These are phyloP conservation scores for Porites evermanni DNA, from an alignment of 92 coral and sea anemone genomes.

Conservation along the genomic window DNA sequence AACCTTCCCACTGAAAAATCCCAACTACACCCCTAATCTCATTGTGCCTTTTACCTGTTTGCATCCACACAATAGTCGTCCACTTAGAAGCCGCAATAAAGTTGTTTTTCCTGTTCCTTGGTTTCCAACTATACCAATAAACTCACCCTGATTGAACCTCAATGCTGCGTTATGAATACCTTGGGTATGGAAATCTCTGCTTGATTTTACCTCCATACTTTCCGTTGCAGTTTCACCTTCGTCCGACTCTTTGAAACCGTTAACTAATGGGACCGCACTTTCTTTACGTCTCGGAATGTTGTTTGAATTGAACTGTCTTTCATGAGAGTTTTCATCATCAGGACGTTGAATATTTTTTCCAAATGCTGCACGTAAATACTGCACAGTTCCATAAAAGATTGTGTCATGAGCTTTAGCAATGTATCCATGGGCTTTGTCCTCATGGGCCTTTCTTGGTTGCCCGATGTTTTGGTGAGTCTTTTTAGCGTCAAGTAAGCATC, in stretches of 20 bases:
- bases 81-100: constrained; percentile 52
- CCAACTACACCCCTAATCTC: neutral
- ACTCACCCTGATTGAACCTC: constrained; percentile 57
- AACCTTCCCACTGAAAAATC: too few relatives aligned
- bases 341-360: neutral
- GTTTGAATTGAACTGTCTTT: neutral
- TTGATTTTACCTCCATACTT: too few relatives aligned
- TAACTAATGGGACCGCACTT: neutral
- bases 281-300: neutral
- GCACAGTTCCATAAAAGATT: constrained; percentile 29
- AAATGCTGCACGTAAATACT: constrained; percentile 12
- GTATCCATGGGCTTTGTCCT: neutral
- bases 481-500: neutral
- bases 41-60: constrained; percentile 31
- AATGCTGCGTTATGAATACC: constrained; percentile 38
- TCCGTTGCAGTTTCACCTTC: neutral
- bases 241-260: neutral
- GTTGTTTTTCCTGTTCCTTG: constrained; percentile 62
- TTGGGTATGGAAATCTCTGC: neutral
- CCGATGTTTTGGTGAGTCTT: too few relatives aligned
- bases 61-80: constrained; percentile 35
- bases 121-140: constrained; percentile 60
- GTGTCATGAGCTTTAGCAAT: constrained; percentile 9
- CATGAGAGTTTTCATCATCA: neutral
- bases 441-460: neutral